Base-by-base conservation (phyloP, 2,888 invertebrate species). In the Oegoconia quadripuncta region DNA sequence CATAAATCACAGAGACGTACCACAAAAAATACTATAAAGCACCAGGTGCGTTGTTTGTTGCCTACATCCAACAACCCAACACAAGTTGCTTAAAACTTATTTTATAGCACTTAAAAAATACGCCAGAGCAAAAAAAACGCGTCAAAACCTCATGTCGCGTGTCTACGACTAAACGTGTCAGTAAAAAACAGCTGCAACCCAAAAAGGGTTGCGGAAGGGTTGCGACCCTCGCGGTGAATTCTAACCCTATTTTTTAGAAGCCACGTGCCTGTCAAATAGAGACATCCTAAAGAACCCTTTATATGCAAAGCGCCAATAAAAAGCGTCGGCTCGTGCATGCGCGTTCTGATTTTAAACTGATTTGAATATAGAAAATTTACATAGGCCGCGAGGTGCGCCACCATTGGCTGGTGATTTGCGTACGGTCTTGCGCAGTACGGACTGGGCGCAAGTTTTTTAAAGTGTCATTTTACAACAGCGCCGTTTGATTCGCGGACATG, bases 321-420 rank as follows among this genome's bases (percentile, higher is more conserved):
- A 81, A 78, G 58, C 67, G 50, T 11, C 65, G 69, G 52, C 69
- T 57, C 83, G 86, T 84, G 83, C 87, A 86, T 87, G 87, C 87
- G 86, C 87, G 68, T 59, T 78, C 65, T 71, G 75, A 80, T 82
- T 86, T 86, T 83, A 84, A 87, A 84, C 71, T 79, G 76, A 84
- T 87, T 86, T 87, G 82, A 86, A 87, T 86, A 83, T 72, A 73
- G 63, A 64, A 74, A 63, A 84, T 86, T 86, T 83, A 82, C 83
- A 86, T 84, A 82, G 61, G 52, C 40, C 43, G 46, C 45, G 46
- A 39, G 59, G 49, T 48, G 68, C 44, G 50, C 52, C 53, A 64
- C 64, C 46, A 86, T 86, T 87, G 86, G 86, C 53, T 56, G 59
- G 39, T 47, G 60, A 68, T 72, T 67, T 68, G 73, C 69, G 71